A percentile compares a stretch with the other conserved stretches of the same genome.
Conservation (phyloP, 2,888 invertebrate species). For the Luperina testacea region DNA sequence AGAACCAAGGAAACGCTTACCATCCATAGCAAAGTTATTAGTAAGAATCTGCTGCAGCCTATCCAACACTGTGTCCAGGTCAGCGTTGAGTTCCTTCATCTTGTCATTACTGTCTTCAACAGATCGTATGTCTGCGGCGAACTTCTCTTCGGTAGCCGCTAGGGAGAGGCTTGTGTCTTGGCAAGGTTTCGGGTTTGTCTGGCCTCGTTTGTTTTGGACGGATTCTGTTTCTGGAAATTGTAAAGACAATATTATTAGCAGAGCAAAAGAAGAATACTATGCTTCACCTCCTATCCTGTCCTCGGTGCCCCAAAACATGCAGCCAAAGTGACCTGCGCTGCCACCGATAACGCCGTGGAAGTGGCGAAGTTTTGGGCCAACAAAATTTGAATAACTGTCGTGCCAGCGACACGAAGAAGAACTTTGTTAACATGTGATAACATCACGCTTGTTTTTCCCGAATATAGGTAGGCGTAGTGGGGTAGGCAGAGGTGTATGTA, state of each 20-base stretch:
- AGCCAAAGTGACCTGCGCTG: too few species aligned
- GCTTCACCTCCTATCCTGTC: too few species aligned
- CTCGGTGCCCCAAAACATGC: too few species aligned
- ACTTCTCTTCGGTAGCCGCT: slow-evolving; percentile 79
- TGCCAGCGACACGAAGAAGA: too few species aligned
- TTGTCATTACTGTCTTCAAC: slow-evolving; percentile 83
- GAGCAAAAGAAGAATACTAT: too few species aligned
- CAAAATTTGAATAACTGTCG: too few species aligned
- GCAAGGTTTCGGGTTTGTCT: slow-evolving; percentile 5
- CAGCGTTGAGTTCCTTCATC: slow-evolving; percentile 90
- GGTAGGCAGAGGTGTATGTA: too few species aligned
- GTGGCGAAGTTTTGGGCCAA: too few species aligned
- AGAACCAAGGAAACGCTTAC: slow-evolving; percentile 20
- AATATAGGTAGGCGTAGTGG: too few species aligned
- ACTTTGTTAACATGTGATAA: too few species aligned
- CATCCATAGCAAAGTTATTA: slow-evolving; percentile 91
- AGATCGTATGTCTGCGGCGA: slow-evolving; percentile 81
- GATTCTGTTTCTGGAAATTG: slow-evolving; percentile 71
- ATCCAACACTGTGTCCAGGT: slow-evolving; percentile 92
- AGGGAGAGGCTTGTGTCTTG: slow-evolving; percentile 62
- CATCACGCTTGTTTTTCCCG: too few species aligned
- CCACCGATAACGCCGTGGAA: too few species aligned
- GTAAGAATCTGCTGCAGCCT: slow-evolving; percentile 93
- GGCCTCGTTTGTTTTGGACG: slow-evolving; percentile 57
- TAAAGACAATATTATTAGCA: neutral